These are phyloP conservation scores for Pandemis corylana DNA, from an alignment of 2,888 invertebrate species.

Conservation along the genomic window DNA sequence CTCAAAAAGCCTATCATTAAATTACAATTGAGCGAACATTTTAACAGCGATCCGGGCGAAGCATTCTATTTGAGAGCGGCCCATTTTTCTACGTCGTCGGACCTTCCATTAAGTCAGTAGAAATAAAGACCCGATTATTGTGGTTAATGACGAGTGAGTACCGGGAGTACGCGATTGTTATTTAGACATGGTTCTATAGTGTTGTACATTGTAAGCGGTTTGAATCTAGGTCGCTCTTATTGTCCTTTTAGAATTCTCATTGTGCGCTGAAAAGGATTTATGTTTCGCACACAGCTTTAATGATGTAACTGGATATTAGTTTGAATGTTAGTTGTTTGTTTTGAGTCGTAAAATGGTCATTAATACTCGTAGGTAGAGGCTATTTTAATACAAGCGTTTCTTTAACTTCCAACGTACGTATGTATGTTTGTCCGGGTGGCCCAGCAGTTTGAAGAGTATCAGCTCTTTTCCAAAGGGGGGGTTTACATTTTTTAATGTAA, in stretches of 20 bases:
- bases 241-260: conserved; percentile 37
- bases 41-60: conserved; percentile 64
- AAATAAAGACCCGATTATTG: conserved; percentile 66
- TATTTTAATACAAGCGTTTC: no score
- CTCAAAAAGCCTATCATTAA: conserved; percentile 56
- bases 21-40: conserved; percentile 66
- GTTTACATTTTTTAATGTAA: no score
- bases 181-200: conserved; percentile 34
- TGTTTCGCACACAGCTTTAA: conserved; percentile 20
- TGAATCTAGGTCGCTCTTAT: conserved; percentile 40
- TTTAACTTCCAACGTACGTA: no score
- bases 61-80: conserved; percentile 58
- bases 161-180: conserved; percentile 29
- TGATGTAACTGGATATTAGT: conserved; percentile 15
- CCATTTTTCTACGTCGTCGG: conserved; percentile 66
- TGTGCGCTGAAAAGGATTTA: conserved; percentile 33
- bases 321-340: conserved; percentile 3
- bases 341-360: background rate
- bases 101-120: conserved; percentile 58
- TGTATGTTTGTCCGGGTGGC: no score
- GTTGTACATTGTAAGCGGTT: conserved; percentile 26
- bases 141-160: conserved; percentile 57
- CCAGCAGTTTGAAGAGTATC: no score
- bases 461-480: no score
- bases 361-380: background rate